These are phyloP conservation scores for Proteles cristata DNA, from an alignment of 2,113 vertebrate species.

Conservation along the genomic window DNA sequence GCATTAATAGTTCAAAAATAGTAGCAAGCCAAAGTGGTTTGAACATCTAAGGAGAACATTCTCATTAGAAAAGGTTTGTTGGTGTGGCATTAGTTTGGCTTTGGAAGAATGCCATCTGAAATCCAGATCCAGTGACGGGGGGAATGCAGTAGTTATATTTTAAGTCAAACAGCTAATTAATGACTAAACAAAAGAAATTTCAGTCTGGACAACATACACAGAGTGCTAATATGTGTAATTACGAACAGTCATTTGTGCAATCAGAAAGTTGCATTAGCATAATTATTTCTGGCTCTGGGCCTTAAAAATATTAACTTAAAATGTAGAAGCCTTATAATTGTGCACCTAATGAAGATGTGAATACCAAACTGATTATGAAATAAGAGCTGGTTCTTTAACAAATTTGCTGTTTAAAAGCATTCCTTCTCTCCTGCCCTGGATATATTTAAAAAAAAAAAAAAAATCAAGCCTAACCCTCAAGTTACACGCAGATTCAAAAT, in stretches of 20 bases:
- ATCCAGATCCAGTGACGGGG: not conserved
- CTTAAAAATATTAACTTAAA: constrained; percentile 76
- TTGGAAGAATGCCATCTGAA: not conserved
- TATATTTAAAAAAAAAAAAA: not conserved
- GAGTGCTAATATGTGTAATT: constrained; percentile 66
- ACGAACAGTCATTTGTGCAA: constrained; percentile 63
- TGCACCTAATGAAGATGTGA: constrained; percentile 61
- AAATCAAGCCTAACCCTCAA: constrained; percentile 21
- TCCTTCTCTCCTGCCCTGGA: not conserved
- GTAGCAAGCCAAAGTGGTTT: not conserved
- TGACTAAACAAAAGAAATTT: constrained; percentile 72
- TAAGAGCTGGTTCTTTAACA: constrained; percentile 14
- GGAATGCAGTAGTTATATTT: not conserved
- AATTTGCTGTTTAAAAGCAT: not conserved
- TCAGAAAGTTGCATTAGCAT: constrained; percentile 71
- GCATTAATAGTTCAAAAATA: constrained; percentile 28
- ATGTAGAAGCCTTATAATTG: constrained; percentile 29
- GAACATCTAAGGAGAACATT: not conserved
- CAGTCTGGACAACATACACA: constrained; percentile 61
- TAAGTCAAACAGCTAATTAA: constrained; percentile 72
- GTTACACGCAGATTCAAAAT: not conserved
- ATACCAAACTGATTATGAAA: constrained; percentile 44
- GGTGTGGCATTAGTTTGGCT: not conserved
- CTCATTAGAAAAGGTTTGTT: not conserved
- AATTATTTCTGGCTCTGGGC: constrained; percentile 74